Evolutionary conservation across 2,797 vertebrate species (phyloP).

Genomic region (Zalophus californianus): DNA sequence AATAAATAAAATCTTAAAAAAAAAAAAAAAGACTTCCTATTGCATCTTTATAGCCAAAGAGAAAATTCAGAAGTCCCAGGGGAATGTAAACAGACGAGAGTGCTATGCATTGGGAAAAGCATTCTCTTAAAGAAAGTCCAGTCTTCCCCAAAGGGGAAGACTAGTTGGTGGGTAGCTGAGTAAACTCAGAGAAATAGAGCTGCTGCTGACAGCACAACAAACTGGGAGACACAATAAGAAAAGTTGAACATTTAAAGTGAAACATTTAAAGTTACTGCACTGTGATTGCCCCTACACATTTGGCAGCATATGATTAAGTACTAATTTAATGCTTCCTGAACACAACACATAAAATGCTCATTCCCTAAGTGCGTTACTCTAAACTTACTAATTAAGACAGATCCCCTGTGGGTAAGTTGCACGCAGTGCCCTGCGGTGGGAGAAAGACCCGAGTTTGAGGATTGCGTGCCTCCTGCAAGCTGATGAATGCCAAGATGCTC

Average conservation of each 20-base stretch:
- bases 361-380: neutral
- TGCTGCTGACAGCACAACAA: neutral
- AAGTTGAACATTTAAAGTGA: neutral
- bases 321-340: conserved; percentile 25
- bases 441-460: neutral
- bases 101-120: neutral
- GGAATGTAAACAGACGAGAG: neutral
- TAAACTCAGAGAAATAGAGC: neutral
- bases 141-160: neutral
- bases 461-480: neutral
- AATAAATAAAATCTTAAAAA: too few relatives aligned
- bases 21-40: neutral
- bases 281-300: neutral
- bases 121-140: neutral
- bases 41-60: neutral
- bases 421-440: neutral
- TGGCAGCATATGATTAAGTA: neutral
- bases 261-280: neutral
- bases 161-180: neutral
- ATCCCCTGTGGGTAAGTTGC: neutral
- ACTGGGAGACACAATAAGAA: neutral
- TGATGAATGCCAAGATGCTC: neutral
- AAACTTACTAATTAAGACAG: neutral
- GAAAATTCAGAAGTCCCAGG: neutral
- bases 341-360: neutral